phyloP scores from a whole-genome alignment of 1,140 invertebrate species.

The Probaryconus sp. region DNA sequence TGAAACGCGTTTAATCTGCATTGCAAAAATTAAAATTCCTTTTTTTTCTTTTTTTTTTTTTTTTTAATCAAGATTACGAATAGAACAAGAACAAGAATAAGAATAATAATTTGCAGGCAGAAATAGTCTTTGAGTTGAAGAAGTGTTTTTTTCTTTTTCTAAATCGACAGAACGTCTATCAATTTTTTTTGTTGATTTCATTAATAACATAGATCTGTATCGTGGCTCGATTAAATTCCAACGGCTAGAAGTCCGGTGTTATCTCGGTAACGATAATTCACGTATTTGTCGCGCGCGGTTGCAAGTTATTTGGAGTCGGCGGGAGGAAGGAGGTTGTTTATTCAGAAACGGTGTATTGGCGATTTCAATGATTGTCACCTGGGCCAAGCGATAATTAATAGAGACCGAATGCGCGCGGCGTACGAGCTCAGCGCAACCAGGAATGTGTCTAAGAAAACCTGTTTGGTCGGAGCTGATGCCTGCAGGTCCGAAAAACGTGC shows the following conservation, averaged over 20 bases:
- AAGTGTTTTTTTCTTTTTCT: slow-evolving; percentile 12
- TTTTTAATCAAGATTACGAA: no score
- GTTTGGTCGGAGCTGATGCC: slow-evolving; percentile 61
- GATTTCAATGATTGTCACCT: slow-evolving; percentile 20
- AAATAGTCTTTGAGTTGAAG: no score
- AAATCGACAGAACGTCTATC: slow-evolving; percentile 1
- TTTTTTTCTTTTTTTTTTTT: no score
- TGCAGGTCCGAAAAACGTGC: slow-evolving; percentile 9
- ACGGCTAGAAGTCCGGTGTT: slow-evolving; percentile 20
- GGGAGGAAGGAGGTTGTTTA: not conserved
- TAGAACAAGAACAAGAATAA: no score
- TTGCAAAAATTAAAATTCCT: no score
- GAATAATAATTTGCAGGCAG: no score
- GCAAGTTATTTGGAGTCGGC: not conserved
- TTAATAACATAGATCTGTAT: slow-evolving; percentile 14
- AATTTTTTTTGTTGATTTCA: slow-evolving; percentile 9
- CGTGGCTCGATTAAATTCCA: slow-evolving; percentile 33
- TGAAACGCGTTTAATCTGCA: no score
- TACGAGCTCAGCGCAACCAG: slow-evolving; percentile 42
- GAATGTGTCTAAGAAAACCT: slow-evolving; percentile 64
- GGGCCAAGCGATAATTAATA: slow-evolving; percentile 41
- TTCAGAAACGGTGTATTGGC: not conserved
- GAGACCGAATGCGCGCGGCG: slow-evolving; percentile 30
- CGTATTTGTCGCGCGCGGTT: slow-evolving; percentile 19
- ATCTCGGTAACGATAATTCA: slow-evolving; percentile 31